Base-by-base conservation (phyloP, 2,888 invertebrate species). In the Maniola hyperantus region DNA sequence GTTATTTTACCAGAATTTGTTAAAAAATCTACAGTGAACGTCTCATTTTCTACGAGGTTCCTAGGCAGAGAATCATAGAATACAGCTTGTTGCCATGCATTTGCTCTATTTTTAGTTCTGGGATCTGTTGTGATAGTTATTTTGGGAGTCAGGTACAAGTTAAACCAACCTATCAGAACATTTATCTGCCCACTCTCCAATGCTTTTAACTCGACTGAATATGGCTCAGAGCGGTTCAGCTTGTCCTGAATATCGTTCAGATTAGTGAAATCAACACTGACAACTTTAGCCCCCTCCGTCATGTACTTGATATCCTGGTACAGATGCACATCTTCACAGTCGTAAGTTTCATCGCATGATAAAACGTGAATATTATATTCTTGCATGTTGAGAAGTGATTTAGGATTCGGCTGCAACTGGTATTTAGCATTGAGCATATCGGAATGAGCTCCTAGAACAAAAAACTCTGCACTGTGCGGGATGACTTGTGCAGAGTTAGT, bases 31-130 rank as follows among this genome's bases (percentile, higher is more conserved):
- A 88, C 69, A 67, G 80, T 75, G 63, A 92, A 67, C 26, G 74
- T 76, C 50, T 88, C 80, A 72, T 86, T 80, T 68, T 83, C 69
- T 61, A 78, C 70, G 1, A 87, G 79, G 62, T 65, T 58, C 67
- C 70, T 81, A 39, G 94, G 91, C 72, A 91, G 77, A 60, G 88
- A 84, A 68, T 94, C 85, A 83, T 94, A 95, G 80, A 95, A 96
- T 48, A 97, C 89, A 7, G 96, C 96, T 79, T 96, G 96, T 79
- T 97, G 96, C 97, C 97, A 97, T 75, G 96, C 96, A 70, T 93
- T 89, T 5, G 92, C 88, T 71, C 88, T 83, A 2, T 83, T 76
- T 6, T 83, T 81, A 36, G 87, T 84, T 65, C 81, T 87, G 2
- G 96, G 95, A 71, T 94, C 92, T 8, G 95, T 95, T 60, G 94